Percentiles rank a stretch among this genome's conserved stretches.
Conservation (phyloP, 2,797 vertebrate species). For the Euphonia xanthogaster region DNA sequence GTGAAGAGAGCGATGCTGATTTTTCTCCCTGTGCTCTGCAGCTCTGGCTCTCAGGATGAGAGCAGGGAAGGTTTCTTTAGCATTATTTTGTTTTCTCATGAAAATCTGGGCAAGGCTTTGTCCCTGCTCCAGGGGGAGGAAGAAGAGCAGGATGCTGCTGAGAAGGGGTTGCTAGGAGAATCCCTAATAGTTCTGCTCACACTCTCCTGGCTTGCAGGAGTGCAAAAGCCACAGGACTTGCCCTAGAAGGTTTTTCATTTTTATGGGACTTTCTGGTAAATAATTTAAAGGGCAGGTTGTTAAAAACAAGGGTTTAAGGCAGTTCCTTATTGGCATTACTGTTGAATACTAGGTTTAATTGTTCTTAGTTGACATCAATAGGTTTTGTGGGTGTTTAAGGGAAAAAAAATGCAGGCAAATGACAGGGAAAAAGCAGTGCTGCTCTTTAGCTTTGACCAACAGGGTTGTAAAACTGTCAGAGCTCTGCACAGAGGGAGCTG, state of each 20-base stretch:
- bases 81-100: background rate
- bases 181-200: background rate
- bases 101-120: background rate
- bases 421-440: background rate
- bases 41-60: background rate
- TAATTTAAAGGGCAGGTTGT: conserved; percentile 21
- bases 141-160: background rate
- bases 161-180: conserved; percentile 7
- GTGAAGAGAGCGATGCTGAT: background rate
- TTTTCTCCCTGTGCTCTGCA: background rate
- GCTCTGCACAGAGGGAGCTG: background rate
- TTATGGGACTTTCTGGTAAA: conserved; percentile 24
- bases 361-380: background rate
- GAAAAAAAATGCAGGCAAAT: background rate
- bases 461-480: background rate
- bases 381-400: background rate
- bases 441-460: background rate
- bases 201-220: background rate
- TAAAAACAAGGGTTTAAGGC: background rate
- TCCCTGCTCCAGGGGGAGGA: background rate
- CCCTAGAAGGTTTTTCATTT: conserved; percentile 30
- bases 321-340: background rate
- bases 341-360: background rate
- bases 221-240: background rate
- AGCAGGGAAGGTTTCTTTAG: background rate